Base-by-base conservation (phyloP, 2,797 vertebrate genomes). In the Cichlasoma orientale region DNA sequence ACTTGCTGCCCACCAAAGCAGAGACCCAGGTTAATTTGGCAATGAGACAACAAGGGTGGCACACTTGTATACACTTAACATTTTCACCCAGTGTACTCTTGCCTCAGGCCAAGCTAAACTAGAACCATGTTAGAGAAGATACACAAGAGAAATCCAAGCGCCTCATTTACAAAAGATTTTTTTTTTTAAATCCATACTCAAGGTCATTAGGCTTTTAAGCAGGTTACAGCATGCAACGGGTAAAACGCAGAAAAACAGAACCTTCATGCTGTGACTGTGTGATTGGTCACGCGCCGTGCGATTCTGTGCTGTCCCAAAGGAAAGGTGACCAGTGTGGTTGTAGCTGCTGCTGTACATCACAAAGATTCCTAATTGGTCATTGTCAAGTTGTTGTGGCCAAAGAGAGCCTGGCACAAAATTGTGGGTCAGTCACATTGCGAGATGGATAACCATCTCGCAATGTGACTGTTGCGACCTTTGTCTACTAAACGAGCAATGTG, bases 91-190 rank as follows among this genome's bases (percentile, higher is more conserved):
- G 18, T 25, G 12, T 33, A n/a, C 29, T 82, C 33, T 70, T 47
- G 75, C 75, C 54, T 4, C 23, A 53, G 27, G 77, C 61, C 31
- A 57, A 80, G 31, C 38, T 41, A 70, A 76, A 73, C 47, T 54
- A 29, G 38, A 56, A 47, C 23, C 36, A 21, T 59, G 19, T 58
- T 52, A 29, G 8, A 18, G 18, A 73, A 27, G 21, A 66, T 21
- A 41, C 10, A 33, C 7, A 16, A n/a, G 52, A 54, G 33, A 27
- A 76, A 69, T 66, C 54, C 2, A 41, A 55, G 53, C 47, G 3
- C 16, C 25, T 75, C 19, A 18, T 12, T 55, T 53, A 5, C n/a
- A 66, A 66, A 66, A 19, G 0, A 18, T 18, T 61, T 31, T 31
- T 31, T 31, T 31, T 29, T 29, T 29, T 5, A 12, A n/a, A 2